Conservation (phyloP, 1,140 invertebrate species). For the Neomicropteryx cornuta region DNA sequence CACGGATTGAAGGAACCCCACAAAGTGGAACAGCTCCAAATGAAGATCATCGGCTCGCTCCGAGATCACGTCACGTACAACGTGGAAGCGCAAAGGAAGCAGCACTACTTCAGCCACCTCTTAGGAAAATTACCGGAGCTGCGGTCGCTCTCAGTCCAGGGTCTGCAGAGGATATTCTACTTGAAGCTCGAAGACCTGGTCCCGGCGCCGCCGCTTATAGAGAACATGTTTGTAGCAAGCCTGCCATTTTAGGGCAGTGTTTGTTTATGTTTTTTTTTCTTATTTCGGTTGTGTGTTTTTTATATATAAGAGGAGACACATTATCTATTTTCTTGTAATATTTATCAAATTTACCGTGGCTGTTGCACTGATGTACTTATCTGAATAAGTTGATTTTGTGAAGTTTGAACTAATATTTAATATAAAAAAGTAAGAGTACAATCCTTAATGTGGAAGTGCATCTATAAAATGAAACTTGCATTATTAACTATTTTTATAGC, state of each 20-base stretch:
- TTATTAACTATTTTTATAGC: too few relatives aligned
- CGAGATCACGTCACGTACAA: conserved; percentile 92
- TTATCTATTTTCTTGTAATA: too few relatives aligned
- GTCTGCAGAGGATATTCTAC: conserved; percentile 88
- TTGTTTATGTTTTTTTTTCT: too few relatives aligned
- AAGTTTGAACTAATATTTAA: too few relatives aligned
- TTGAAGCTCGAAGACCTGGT: conserved; percentile 87
- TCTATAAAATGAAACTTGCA: too few relatives aligned
- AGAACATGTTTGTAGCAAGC: conserved; percentile 89
- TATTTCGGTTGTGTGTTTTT: too few relatives aligned
- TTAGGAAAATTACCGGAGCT: conserved; percentile 86
- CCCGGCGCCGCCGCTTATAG: conserved; percentile 82
- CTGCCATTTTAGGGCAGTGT: conserved; percentile 87
- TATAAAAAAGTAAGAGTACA: too few relatives aligned
- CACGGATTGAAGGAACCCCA: conserved; percentile 86
- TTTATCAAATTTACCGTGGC: too few relatives aligned
- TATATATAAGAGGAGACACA: too few relatives aligned
- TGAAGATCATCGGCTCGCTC: conserved; percentile 89
- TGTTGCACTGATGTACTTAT: too few relatives aligned
- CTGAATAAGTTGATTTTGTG: too few relatives aligned
- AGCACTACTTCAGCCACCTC: conserved; percentile 85
- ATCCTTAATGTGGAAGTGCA: too few relatives aligned
- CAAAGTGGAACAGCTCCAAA: conserved; percentile 86
- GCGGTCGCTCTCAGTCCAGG: conserved; percentile 82
- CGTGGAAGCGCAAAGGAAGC: conserved; percentile 74